Conservation (phyloP, 2,113 vertebrate species). For the Grammomys surdaster region DNA sequence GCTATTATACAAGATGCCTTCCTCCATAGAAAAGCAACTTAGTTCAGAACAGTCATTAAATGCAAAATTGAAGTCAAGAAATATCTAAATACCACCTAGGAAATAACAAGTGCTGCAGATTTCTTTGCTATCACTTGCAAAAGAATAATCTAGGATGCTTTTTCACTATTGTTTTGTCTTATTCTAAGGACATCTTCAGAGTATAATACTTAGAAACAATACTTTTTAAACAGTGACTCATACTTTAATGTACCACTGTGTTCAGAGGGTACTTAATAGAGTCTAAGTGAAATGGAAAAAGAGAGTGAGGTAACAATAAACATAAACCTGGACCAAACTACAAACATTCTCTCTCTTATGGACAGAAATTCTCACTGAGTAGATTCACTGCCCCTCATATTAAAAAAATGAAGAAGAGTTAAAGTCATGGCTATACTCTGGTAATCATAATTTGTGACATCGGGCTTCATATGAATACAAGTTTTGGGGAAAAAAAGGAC, state of each 20-base stretch:
- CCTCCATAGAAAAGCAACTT: neutral
- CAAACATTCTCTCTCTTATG: neutral
- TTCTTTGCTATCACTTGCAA: neutral
- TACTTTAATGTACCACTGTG: neutral
- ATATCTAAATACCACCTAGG: neutral
- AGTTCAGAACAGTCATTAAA: neutral
- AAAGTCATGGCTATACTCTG: neutral
- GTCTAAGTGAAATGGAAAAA: neutral
- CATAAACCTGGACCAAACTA: neutral
- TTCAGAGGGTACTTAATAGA: neutral
- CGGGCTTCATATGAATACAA: neutral
- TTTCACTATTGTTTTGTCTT: neutral
- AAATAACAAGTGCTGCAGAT: neutral
- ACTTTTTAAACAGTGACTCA: neutral
- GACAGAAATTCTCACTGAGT: neutral
- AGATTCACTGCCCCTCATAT: neutral
- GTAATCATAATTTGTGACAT: neutral
- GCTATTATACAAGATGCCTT: neutral
- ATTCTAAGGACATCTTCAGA: neutral
- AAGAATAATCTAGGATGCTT: neutral
- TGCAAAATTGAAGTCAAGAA: neutral
- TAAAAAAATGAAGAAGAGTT: neutral
- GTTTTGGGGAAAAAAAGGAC: neutral
- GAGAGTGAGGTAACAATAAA: neutral
- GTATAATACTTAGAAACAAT: neutral